Percentiles rank a stretch among this genome's conserved stretches.
These are phyloP conservation scores for Elanus axillaris DNA, from an alignment of 2,113 vertebrate genomes.

Conservation along the genomic window DNA sequence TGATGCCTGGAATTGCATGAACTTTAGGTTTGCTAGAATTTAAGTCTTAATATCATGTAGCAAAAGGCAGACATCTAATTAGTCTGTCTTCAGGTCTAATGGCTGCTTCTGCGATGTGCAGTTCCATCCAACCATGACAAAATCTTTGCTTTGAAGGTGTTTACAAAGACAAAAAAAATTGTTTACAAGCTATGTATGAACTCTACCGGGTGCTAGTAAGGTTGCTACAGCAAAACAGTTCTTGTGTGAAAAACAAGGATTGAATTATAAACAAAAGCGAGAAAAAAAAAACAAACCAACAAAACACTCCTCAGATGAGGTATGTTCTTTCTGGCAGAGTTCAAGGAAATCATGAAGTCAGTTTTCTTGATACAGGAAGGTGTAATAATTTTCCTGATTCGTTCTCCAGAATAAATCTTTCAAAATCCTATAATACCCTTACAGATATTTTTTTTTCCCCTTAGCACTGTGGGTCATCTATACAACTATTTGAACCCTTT, in stretches of 20 bases:
- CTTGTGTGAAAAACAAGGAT: conserved; percentile 11
- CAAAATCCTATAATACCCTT: background rate
- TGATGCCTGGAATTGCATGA: conserved; percentile 61
- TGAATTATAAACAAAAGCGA: background rate
- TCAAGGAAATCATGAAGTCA: background rate
- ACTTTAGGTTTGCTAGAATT: conserved; percentile 62
- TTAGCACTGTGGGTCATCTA: background rate
- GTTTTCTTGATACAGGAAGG: background rate
- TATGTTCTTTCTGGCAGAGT: background rate
- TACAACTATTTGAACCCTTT: background rate
- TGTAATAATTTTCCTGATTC: background rate
- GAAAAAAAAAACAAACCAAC: background rate
- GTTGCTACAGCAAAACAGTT: background rate
- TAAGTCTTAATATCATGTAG: conserved; percentile 59
- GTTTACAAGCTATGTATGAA: conserved; percentile 41
- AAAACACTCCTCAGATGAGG: background rate
- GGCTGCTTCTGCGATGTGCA: background rate
- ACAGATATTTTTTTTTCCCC: background rate
- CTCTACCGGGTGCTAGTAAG: conserved; percentile 1
- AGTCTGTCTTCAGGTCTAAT: conserved; percentile 51
- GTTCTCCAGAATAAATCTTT: background rate
- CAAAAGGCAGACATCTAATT: conserved; percentile 66
- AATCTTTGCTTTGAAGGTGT: conserved; percentile 35
- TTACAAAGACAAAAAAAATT: background rate
- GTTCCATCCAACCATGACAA: conserved; percentile 42